Percentiles rank a stretch among this genome's conserved stretches.
phyloP scores from a whole-genome alignment of 1,140 invertebrate genomes.

The Drosophila repleta region DNA sequence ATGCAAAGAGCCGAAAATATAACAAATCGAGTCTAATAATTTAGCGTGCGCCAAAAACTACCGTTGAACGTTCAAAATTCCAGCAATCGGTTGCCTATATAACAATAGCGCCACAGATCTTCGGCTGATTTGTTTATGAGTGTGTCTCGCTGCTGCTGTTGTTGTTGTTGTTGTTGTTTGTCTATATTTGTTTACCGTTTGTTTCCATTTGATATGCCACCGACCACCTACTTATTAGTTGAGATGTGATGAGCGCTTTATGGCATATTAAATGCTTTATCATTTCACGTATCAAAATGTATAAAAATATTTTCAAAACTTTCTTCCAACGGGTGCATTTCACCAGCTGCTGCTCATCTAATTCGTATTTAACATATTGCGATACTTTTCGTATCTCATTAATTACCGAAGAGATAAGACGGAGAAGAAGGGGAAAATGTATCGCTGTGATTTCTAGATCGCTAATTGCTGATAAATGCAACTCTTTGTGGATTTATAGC shows the following conservation, averaged over 20 bases:
- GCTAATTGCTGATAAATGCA: conserved; percentile 30
- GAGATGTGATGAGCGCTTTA: conserved; percentile 38
- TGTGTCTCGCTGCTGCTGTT: no score
- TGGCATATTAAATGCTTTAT: conserved; percentile 69
- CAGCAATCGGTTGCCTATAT: neutral
- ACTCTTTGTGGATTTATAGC: conserved; percentile 35
- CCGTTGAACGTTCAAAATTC: conserved; percentile 47
- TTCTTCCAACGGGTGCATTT: conserved; percentile 50
- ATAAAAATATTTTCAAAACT: conserved; percentile 47
- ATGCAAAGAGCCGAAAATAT: conserved; percentile 59
- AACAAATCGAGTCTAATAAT: conserved; percentile 77
- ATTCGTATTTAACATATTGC: conserved; percentile 22
- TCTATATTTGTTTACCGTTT: conserved; percentile 40
- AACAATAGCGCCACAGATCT: conserved; percentile 53
- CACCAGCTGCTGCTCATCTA: conserved; percentile 9
- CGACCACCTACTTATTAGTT: conserved; percentile 39
- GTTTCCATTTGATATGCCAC: conserved; percentile 41
- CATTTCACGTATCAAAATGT: conserved; percentile 16
- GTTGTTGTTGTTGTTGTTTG: conserved; percentile 27
- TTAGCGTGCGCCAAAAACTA: conserved; percentile 81
- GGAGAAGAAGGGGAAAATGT: neutral
- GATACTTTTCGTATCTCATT: conserved; percentile 30
- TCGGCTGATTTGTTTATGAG: conserved; percentile 68
- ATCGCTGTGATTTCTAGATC: conserved; percentile 15
- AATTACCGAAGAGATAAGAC: conserved; percentile 2